These are phyloP conservation scores for Ailurus styani DNA, from an alignment of 2,113 vertebrate genomes.

Conservation along the genomic window DNA sequence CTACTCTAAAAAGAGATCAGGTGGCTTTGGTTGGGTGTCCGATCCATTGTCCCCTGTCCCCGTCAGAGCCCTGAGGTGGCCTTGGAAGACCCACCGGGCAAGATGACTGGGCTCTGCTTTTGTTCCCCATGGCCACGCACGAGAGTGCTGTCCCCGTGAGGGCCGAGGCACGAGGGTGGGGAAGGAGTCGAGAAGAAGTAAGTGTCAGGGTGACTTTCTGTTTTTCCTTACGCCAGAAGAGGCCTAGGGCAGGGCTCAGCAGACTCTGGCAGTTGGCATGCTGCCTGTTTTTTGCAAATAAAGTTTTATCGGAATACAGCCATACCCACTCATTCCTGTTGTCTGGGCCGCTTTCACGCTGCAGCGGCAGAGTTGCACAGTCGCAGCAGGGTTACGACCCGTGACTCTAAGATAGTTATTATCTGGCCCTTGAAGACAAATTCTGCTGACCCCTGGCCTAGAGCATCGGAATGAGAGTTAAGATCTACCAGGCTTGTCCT, in stretches of 20 bases:
- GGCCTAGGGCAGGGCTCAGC: not conserved
- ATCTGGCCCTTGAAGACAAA: not conserved
- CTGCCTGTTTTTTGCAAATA: constrained; percentile 23
- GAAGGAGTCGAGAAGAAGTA: not conserved
- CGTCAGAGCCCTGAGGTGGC: not conserved
- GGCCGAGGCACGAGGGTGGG: not conserved
- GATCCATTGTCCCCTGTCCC: not conserved
- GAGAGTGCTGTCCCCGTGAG: not conserved
- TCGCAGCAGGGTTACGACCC: not conserved
- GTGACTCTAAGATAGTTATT: not conserved
- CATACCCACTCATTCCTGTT: not conserved
- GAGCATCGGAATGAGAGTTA: not conserved
- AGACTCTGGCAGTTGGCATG: not conserved
- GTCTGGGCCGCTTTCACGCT: not conserved
- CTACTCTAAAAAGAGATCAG: not conserved
- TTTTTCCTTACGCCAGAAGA: not conserved
- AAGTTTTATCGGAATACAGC: not conserved
- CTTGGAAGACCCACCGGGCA: not conserved
- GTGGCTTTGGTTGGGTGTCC: not conserved
- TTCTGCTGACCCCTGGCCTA: not conserved
- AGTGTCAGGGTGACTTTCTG: not conserved
- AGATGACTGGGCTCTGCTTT: too few relatives aligned
- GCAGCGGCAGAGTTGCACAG: not conserved
- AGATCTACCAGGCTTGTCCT: not conserved
- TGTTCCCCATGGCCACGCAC: not conserved